phyloP scores from a whole-genome alignment of 2,113 vertebrate species.

The Harpagus bidentatus region DNA sequence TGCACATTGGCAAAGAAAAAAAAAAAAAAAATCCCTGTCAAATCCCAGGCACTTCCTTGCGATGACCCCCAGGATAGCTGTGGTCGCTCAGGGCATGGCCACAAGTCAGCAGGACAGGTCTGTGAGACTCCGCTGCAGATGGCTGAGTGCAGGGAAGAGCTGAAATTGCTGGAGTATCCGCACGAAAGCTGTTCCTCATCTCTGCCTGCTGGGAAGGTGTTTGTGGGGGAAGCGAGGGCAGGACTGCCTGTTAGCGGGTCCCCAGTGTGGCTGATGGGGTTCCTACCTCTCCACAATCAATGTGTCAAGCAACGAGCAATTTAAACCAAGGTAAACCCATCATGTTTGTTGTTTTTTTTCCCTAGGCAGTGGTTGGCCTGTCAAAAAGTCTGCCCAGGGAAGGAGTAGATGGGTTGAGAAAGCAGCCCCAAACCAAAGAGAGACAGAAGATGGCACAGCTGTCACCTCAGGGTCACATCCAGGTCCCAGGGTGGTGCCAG shows the following conservation, averaged over 20 bases:
- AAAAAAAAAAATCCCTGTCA: not conserved
- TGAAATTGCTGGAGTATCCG: not conserved
- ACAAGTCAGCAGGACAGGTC: fast-evolving
- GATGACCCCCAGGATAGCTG: not conserved
- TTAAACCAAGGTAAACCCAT: not conserved
- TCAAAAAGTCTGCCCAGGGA: not conserved
- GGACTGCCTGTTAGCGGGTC: not conserved
- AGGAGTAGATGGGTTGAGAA: not conserved
- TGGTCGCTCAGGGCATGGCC: fast-evolving
- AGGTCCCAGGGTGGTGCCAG: not conserved
- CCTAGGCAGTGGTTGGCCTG: not conserved
- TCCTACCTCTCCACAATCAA: not conserved
- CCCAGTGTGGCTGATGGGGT: not conserved
- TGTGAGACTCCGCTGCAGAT: not conserved
- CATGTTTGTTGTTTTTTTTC: not conserved
- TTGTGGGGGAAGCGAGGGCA: not conserved
- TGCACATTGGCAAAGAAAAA: not conserved
- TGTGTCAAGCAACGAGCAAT: not conserved
- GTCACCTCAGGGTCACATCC: not conserved
- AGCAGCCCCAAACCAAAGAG: not conserved
- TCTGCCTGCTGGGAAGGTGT: not conserved
- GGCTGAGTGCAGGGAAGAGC: not conserved
- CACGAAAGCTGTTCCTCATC: fast-evolving
- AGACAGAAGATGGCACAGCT: not conserved
- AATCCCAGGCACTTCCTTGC: not conserved